phyloP scores from a whole-genome alignment of 2,888 invertebrate species.

The Tetheella fluctuosa region DNA sequence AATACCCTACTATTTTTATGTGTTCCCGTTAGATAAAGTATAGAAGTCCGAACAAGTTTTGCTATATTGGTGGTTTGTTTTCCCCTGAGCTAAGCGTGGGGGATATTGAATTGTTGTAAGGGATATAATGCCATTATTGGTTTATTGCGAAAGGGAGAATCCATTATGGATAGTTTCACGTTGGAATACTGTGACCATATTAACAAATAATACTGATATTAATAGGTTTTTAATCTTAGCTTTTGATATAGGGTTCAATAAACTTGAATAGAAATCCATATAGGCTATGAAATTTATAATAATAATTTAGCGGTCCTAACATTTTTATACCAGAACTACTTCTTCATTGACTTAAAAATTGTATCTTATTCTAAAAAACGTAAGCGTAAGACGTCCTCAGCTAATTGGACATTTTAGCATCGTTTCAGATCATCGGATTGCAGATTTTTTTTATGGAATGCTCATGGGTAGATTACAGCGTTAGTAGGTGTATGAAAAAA shows the following conservation, averaged over 20 bases:
- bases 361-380: too few relatives aligned
- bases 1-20: constrained; percentile 59
- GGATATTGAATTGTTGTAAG: constrained; percentile 7
- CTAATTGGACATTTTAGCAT: too few relatives aligned
- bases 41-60: neutral
- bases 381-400: too few relatives aligned
- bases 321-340: too few relatives aligned
- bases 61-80: constrained; percentile 6
- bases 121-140: constrained; percentile 4
- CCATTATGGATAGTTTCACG: neutral
- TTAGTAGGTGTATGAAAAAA: too few relatives aligned
- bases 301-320: too few relatives aligned
- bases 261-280: too few relatives aligned
- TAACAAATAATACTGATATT: neutral
- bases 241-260: neutral
- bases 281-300: too few relatives aligned
- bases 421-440: too few relatives aligned
- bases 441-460: too few relatives aligned
- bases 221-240: neutral
- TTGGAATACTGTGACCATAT: neutral
- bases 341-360: too few relatives aligned
- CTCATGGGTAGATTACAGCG: too few relatives aligned
- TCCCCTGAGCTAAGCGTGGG: neutral
- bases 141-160: neutral
- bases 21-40: neutral